Evolutionary conservation across 2,797 vertebrate species (phyloP).

Genomic region (Esox masquinongy): DNA sequence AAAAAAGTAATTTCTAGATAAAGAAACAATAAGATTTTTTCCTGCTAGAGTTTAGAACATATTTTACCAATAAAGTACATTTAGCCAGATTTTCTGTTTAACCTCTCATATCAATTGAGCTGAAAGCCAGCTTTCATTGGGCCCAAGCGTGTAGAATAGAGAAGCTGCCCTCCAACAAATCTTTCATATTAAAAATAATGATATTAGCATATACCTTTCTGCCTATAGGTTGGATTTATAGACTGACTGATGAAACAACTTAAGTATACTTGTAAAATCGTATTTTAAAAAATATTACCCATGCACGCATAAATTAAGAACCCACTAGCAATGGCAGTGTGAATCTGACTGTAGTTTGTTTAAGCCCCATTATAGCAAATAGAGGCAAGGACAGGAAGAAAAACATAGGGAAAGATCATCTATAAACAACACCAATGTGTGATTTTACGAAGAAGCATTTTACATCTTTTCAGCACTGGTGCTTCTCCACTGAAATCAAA

Average conservation of each 20-base stretch:
- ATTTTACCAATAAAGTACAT: slow-evolving; percentile 32
- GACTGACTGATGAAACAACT: slow-evolving; percentile 29
- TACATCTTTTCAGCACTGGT: neutral
- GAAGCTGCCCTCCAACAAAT: neutral
- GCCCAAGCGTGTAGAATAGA: slow-evolving; percentile 19
- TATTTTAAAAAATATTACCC: slow-evolving; percentile 33
- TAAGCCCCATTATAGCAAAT: neutral
- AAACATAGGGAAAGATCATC: neutral
- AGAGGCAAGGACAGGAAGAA: neutral
- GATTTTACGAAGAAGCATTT: neutral
- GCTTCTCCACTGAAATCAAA: slow-evolving; percentile 9
- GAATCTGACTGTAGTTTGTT: neutral
- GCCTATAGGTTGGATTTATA: slow-evolving; percentile 33
- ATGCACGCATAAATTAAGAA: slow-evolving; percentile 55
- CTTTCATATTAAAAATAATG: neutral
- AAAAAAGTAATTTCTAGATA: slow-evolving; percentile 34
- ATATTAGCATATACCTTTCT: neutral
- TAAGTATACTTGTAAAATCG: slow-evolving; percentile 38
- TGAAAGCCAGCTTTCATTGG: slow-evolving; percentile 51
- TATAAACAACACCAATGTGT: neutral
- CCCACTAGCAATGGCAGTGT: slow-evolving; percentile 20
- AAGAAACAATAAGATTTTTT: slow-evolving; percentile 39
- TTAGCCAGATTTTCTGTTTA: slow-evolving; percentile 18
- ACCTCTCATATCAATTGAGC: slow-evolving; percentile 17
- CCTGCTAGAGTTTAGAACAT: slow-evolving; percentile 47